A percentile compares a stretch with the other conserved stretches of the same genome.
phyloP scores from a whole-genome alignment of 2,888 invertebrate genomes.

The Dicycla oo region DNA sequence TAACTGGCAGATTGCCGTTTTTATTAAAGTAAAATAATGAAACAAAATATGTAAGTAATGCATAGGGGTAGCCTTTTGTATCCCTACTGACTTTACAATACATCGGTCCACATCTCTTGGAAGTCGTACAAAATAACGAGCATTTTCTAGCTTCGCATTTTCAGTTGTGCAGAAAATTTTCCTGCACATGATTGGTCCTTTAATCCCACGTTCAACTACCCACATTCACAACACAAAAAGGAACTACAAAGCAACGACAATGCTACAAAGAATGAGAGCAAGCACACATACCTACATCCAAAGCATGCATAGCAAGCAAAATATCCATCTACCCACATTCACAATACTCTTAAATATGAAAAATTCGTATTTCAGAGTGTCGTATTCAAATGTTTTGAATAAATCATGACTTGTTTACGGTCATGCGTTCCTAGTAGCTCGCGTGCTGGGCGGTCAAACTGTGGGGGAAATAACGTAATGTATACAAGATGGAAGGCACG shows the following conservation, averaged over 20 bases:
- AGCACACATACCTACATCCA: neutral
- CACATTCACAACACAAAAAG: neutral
- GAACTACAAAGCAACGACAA: neutral
- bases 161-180: neutral
- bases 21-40: neutral
- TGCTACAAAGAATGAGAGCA: conserved; percentile 5
- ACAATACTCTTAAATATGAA: conserved; percentile 11
- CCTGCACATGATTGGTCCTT: neutral
- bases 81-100: too few relatives aligned
- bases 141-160: conserved; percentile 3
- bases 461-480: conserved; percentile 13
- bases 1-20: neutral
- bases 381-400: conserved; percentile 50
- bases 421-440: conserved; percentile 29
- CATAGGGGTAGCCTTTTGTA: neutral
- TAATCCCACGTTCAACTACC: neutral
- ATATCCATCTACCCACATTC: conserved; percentile 6
- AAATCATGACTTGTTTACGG: conserved; percentile 52
- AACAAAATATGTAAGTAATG: neutral
- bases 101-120: neutral
- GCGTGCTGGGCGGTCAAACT: conserved; percentile 26
- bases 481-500: conserved; percentile 38
- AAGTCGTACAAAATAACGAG: neutral
- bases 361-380: conserved; percentile 30
- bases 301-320: neutral